phyloP scores from a whole-genome alignment of 2,888 invertebrate species.

The Rhodophaea formosa region DNA sequence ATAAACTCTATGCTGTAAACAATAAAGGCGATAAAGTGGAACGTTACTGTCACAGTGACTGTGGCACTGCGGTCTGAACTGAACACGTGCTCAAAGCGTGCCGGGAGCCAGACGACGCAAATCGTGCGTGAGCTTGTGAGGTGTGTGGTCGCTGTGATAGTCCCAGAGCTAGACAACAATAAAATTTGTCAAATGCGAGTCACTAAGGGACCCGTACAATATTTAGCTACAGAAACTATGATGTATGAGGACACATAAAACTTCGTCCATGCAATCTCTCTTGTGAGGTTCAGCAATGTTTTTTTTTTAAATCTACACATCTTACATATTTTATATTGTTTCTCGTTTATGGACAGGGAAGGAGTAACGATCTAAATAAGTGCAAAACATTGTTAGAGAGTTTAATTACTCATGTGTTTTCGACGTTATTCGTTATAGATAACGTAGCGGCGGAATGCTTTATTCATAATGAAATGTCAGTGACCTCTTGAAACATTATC shows the following conservation, averaged over 20 bases:
- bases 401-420: not conserved
- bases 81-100: not conserved
- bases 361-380: too few species aligned
- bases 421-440: conserved; percentile 2
- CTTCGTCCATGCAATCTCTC: too few species aligned
- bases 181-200: too few species aligned
- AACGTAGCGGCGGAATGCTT: not conserved
- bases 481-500: not conserved
- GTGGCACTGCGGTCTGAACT: not conserved
- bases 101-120: not conserved
- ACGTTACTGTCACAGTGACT: not conserved
- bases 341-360: too few species aligned
- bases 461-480: not conserved
- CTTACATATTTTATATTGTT: too few species aligned
- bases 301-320: too few species aligned
- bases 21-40: not conserved
- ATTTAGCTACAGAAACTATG: too few species aligned
- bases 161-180: not conserved
- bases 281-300: too few species aligned
- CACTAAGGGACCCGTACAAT: too few species aligned
- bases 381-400: not conserved
- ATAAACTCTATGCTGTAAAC: not conserved
- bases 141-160: not conserved
- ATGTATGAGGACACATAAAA: too few species aligned
- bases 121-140: not conserved